A percentile compares a stretch with the other conserved stretches of the same genome.
Conservation (phyloP, 2,797 vertebrate genomes). For the Miichthys miiuy region DNA sequence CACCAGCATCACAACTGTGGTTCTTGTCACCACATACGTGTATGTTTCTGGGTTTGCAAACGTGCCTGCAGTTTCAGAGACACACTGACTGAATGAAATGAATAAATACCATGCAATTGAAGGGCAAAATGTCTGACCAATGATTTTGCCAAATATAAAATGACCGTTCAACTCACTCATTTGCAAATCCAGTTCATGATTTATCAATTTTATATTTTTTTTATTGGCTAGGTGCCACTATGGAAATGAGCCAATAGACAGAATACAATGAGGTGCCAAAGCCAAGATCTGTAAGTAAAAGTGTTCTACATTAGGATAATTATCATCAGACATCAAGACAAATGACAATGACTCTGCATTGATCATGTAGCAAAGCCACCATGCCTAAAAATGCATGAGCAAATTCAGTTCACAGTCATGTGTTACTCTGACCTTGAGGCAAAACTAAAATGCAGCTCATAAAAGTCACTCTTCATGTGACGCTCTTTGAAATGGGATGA, state of each 20-base stretch:
- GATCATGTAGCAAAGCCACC: conserved; percentile 29
- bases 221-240: not conserved
- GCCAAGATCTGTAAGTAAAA: conserved; percentile 27
- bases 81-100: not conserved
- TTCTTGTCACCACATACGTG: not conserved
- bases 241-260: conserved; percentile 32
- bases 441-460: not conserved
- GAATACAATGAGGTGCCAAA: conserved; percentile 13
- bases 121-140: not conserved
- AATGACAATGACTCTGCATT: conserved; percentile 29
- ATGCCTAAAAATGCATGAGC: conserved; percentile 34
- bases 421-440: not conserved
- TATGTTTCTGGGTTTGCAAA: not conserved
- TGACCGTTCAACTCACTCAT: conserved; percentile 12
- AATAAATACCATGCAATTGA: not conserved
- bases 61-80: not conserved
- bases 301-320: not conserved
- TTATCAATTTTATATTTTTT: no score
- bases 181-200: conserved; percentile 21
- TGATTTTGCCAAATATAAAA: conserved; percentile 18
- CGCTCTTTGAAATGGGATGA: conserved; percentile 5
- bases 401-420: conserved; percentile 30
- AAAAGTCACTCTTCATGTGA: conserved; percentile 1
- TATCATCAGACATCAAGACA: conserved; percentile 38
- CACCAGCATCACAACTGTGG: not conserved